A percentile compares a stretch with the other conserved stretches of the same genome.
Conservation (phyloP, 2,113 vertebrate genomes). For the Syngnathus typhle region DNA sequence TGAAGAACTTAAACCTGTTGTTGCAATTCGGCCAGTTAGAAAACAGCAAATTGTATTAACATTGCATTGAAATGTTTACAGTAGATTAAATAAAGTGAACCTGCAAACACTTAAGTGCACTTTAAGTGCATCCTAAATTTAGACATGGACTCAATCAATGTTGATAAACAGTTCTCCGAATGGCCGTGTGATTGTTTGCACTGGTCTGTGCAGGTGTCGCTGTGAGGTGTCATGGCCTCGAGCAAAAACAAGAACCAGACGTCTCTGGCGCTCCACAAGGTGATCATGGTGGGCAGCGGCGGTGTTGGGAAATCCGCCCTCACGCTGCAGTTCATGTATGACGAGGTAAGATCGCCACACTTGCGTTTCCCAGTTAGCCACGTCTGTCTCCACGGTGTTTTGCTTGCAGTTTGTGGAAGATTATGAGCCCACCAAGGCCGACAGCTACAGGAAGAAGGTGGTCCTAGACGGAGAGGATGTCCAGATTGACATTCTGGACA, state of each 20-base stretch:
- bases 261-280: constrained; percentile 72
- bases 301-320: constrained; percentile 72
- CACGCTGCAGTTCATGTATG: constrained; percentile 74
- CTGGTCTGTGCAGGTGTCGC: constrained; percentile 2
- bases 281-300: constrained; percentile 74
- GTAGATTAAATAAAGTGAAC: not conserved
- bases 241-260: constrained; percentile 68
- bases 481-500: constrained; percentile 90
- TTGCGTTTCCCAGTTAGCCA: not conserved
- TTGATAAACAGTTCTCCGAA: too few species aligned
- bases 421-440: constrained; percentile 97
- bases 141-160: not conserved
- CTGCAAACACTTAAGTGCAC: not conserved
- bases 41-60: too few species aligned
- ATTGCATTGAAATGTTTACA: not conserved
- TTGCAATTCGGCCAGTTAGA: too few species aligned
- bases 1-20: too few species aligned
- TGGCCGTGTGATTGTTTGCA: not conserved
- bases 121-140: not conserved
- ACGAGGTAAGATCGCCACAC: constrained; percentile 58
- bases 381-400: not conserved
- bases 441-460: constrained; percentile 98
- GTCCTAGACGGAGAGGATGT: constrained; percentile 96
- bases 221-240: constrained; percentile 56
- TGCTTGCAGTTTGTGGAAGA: constrained; percentile 90